Percentiles rank a stretch among this genome's conserved stretches.
phyloP scores from a whole-genome alignment of 1,140 invertebrate species.

The Leptopilina boulardi region DNA sequence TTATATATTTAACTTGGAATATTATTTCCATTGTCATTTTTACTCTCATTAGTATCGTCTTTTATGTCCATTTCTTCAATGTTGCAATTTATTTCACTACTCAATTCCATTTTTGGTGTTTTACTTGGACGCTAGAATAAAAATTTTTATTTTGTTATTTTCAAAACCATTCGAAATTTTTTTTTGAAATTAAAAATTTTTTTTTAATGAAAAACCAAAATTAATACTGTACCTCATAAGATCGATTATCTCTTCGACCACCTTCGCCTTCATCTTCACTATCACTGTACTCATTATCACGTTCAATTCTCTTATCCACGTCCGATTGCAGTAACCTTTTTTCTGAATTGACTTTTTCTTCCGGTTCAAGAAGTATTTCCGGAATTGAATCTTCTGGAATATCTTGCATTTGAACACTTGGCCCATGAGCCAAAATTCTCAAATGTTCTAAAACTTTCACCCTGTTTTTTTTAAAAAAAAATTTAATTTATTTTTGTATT shows the following conservation, averaged over 20 bases:
- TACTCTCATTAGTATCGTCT: too few species aligned
- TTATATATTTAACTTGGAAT: too few species aligned
- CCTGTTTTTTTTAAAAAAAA: constrained; percentile 64
- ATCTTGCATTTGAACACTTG: constrained; percentile 97
- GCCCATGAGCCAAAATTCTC: constrained; percentile 97
- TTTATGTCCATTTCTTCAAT: too few species aligned
- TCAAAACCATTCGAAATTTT: too few species aligned
- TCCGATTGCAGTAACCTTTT: constrained; percentile 92
- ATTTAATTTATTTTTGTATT: background rate
- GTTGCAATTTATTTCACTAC: background rate
- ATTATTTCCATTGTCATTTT: too few species aligned
- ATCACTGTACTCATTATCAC: constrained; percentile 97
- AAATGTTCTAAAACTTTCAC: constrained; percentile 96
- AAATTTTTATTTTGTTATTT: too few species aligned
- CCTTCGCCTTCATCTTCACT: constrained; percentile 96
- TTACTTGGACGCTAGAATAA: background rate
- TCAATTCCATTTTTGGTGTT: constrained; percentile 8
- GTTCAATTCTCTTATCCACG: constrained; percentile 94
- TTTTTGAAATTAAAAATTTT: too few species aligned
- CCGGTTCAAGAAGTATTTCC: constrained; percentile 92
- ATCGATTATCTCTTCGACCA: constrained; percentile 88
- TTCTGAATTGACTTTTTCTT: constrained; percentile 94
- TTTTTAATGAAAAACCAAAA: background rate
- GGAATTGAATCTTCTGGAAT: constrained; percentile 92
- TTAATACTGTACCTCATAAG: constrained; percentile 78